Evolutionary conservation across 2,888 invertebrate species (phyloP).

Genomic region (Drosophila mercatorum): DNA sequence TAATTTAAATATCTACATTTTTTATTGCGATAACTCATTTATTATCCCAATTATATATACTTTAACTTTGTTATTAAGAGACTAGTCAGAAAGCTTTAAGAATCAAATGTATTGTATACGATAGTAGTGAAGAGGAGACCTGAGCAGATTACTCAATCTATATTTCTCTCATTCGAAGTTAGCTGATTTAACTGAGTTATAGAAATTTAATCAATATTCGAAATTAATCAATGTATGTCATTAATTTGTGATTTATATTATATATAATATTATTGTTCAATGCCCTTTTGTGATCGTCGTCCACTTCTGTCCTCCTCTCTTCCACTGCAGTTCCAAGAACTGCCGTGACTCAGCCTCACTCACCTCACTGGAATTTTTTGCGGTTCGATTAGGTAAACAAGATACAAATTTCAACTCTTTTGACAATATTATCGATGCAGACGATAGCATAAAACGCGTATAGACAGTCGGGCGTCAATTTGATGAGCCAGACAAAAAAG

Average conservation of each 20-base stretch:
- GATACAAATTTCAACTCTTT: constrained; percentile 25
- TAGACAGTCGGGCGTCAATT: constrained; percentile 67
- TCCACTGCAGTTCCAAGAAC: constrained; percentile 12
- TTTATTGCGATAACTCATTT: no score
- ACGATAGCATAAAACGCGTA: constrained; percentile 27
- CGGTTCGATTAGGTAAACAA: constrained; percentile 34
- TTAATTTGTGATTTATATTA: neutral
- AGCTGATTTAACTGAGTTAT: neutral
- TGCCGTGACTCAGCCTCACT: constrained; percentile 38
- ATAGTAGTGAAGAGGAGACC: neutral
- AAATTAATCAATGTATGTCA: neutral
- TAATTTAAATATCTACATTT: no score
- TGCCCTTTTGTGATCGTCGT: constrained; percentile 1
- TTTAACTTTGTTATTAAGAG: no score
- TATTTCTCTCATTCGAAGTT: neutral
- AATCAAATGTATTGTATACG: neutral
- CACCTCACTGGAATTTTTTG: constrained; percentile 20
- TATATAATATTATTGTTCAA: neutral
- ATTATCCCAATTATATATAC: no score
- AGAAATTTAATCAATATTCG: neutral
- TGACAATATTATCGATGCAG: constrained; percentile 31
- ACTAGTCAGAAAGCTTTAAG: neutral
- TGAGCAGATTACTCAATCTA: neutral
- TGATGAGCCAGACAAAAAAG: constrained; percentile 39
- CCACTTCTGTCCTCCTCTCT: neutral